A percentile compares a stretch with the other conserved stretches of the same genome.
Evolutionary conservation across 2,888 invertebrate genomes (phyloP).

Genomic region (Leptopilina syphax): DNA sequence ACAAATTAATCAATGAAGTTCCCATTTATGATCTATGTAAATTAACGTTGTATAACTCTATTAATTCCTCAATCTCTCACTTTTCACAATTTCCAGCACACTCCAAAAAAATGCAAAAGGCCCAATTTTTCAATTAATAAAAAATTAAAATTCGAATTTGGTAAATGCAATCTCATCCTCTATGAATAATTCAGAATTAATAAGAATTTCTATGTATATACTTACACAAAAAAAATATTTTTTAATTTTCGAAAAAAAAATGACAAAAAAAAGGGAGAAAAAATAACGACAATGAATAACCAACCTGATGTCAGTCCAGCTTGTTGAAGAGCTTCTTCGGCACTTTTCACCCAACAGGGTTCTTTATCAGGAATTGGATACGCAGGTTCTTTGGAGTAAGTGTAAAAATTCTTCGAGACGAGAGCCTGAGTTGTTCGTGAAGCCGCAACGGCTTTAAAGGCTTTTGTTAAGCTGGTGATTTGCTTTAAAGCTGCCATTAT

Average conservation of each 20-base stretch:
- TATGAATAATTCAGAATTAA: background rate
- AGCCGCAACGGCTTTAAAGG: slow-evolving; percentile 59
- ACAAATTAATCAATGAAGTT: slow-evolving; percentile 24
- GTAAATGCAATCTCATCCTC: background rate
- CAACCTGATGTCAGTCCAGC: slow-evolving; percentile 87
- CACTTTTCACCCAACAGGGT: slow-evolving; percentile 83
- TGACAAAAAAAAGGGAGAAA: slow-evolving; percentile 18
- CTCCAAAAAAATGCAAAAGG: background rate
- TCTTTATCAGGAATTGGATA: slow-evolving; percentile 86
- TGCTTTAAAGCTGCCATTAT: slow-evolving; percentile 69
- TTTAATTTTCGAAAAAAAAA: slow-evolving; percentile 13
- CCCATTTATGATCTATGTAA: slow-evolving; percentile 17
- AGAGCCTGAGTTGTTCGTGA: slow-evolving; percentile 59
- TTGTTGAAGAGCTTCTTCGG: slow-evolving; percentile 88
- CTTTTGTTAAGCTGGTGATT: slow-evolving; percentile 64
- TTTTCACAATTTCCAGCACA: background rate
- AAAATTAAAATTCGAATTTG: background rate
- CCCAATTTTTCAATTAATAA: background rate
- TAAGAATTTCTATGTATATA: too few relatives aligned
- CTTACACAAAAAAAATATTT: too few relatives aligned
- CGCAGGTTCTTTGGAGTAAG: slow-evolving; percentile 88
- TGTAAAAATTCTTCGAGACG: slow-evolving; percentile 82
- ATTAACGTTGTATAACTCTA: background rate
- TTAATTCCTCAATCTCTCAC: background rate
- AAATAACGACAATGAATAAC: slow-evolving; percentile 4